A percentile compares a stretch with the other conserved stretches of the same genome.
Evolutionary conservation across 2,113 vertebrate genomes (phyloP).

Genomic region (Odobenus rosmarus): DNA sequence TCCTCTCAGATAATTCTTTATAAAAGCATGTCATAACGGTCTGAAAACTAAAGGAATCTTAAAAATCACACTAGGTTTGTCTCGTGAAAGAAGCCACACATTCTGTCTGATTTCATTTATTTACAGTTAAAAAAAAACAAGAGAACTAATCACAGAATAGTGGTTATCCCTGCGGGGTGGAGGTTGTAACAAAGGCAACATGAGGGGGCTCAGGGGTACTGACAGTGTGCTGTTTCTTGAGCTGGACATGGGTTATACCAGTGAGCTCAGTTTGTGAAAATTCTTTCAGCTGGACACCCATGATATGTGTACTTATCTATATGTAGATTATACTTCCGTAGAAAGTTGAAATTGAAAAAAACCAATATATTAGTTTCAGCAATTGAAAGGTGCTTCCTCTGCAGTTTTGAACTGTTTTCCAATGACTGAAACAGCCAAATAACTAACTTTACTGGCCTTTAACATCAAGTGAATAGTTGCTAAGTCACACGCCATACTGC

Average conservation of each 20-base stretch:
- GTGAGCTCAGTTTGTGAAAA: not conserved
- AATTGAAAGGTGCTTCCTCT: not conserved
- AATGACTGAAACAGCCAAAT: not conserved
- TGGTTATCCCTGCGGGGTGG: fast-evolving
- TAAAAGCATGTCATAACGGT: slow-evolving; percentile 27
- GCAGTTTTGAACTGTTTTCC: slow-evolving; percentile 19
- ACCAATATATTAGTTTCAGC: not conserved
- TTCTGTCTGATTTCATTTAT: not conserved
- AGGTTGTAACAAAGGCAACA: not conserved
- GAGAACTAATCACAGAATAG: not conserved
- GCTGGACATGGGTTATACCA: not conserved
- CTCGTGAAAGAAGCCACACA: not conserved
- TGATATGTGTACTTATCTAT: not conserved
- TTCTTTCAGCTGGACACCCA: not conserved
- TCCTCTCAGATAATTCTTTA: slow-evolving; percentile 56
- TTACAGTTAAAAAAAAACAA: not conserved
- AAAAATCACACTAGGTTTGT: slow-evolving; percentile 36
- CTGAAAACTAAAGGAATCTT: slow-evolving; percentile 64
- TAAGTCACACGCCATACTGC: not conserved
- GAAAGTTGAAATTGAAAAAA: slow-evolving; percentile 40
- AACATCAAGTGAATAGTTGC: not conserved
- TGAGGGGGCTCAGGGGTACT: fast-evolving
- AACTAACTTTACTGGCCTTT: not conserved
- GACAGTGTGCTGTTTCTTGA: not conserved
- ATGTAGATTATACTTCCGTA: slow-evolving; percentile 8